Evolutionary conservation across 2,888 invertebrate genomes (phyloP).

Genomic region (Junonia oenone): DNA sequence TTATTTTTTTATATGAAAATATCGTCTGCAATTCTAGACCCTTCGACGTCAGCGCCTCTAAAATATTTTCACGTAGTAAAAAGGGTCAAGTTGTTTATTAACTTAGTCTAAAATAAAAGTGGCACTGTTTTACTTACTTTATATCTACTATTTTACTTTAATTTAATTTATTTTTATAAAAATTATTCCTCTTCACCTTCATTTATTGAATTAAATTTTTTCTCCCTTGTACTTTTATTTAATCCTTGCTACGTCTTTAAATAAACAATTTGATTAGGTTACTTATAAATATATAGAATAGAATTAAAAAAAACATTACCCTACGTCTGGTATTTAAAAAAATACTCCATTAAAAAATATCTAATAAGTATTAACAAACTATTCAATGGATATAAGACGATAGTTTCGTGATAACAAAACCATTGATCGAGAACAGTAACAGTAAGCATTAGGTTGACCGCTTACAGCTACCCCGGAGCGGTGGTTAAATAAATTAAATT

Average conservation of each 20-base stretch:
- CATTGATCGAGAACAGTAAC: conserved; percentile 13
- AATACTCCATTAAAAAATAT: too few species aligned
- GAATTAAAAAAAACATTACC: too few species aligned
- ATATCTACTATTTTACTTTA: background rate
- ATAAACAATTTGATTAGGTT: too few species aligned
- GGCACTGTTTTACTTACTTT: background rate
- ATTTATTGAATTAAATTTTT: too few species aligned
- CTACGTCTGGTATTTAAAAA: too few species aligned
- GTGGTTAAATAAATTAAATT: conserved; percentile 21
- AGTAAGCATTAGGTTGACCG: conserved; percentile 19
- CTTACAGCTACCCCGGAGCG: conserved; percentile 7
- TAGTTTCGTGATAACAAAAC: conserved; percentile 8
- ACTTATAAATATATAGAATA: too few species aligned
- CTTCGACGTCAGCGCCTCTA: conserved; percentile 10
- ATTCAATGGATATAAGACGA: background rate
- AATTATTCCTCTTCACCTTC: too few species aligned
- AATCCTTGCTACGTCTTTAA: too few species aligned
- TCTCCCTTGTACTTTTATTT: too few species aligned
- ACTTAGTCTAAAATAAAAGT: background rate
- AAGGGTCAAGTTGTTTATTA: background rate
- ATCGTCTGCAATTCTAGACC: conserved; percentile 20
- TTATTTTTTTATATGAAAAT: conserved; percentile 16
- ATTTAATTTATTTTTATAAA: too few species aligned
- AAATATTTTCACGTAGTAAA: conserved; percentile 20
- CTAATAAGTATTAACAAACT: background rate